Conservation (phyloP, 2,888 invertebrate genomes). For the Corythucha ciliata region DNA sequence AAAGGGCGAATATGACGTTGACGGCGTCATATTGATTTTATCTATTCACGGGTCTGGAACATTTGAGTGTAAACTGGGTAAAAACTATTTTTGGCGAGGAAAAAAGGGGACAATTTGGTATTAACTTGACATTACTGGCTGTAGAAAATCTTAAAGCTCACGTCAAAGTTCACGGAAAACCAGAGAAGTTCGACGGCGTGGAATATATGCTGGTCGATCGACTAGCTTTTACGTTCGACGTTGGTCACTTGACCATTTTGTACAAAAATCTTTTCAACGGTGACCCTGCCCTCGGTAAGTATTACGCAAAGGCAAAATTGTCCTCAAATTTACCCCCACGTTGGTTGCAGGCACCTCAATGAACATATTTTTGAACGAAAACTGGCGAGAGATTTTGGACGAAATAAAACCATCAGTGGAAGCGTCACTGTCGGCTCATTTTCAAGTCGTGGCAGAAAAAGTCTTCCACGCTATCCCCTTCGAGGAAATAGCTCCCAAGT, state of each 20-base stretch:
- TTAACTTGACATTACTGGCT: slow-evolving; percentile 2
- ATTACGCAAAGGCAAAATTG: not conserved
- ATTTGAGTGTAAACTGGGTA: slow-evolving; percentile 23
- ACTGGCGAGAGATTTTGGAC: slow-evolving; percentile 33
- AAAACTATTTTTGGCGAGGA: not conserved
- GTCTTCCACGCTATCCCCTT: slow-evolving; percentile 24
- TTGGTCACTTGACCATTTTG: slow-evolving; percentile 24
- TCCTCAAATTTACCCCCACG: not conserved
- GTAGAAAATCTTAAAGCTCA: slow-evolving; percentile 22
- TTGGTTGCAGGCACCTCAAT: slow-evolving; percentile 31
- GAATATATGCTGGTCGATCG: slow-evolving; percentile 26
- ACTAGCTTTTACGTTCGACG: slow-evolving; percentile 26
- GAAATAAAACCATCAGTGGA: slow-evolving; percentile 31
- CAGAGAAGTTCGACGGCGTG: slow-evolving; percentile 19
- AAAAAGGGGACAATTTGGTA: not conserved
- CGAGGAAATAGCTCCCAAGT: slow-evolving; percentile 21
- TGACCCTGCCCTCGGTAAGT: slow-evolving; percentile 28
- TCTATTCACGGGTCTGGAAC: slow-evolving; percentile 43
- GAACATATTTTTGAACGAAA: slow-evolving; percentile 35
- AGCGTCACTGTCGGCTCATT: slow-evolving; percentile 25
- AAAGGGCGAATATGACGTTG: slow-evolving; percentile 39
- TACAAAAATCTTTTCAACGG: slow-evolving; percentile 32
- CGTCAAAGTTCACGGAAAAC: slow-evolving; percentile 23
- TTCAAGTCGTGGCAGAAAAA: slow-evolving; percentile 21
- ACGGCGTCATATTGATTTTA: slow-evolving; percentile 43